Conservation (phyloP, 2,888 invertebrate genomes). For the Acleris cristana region DNA sequence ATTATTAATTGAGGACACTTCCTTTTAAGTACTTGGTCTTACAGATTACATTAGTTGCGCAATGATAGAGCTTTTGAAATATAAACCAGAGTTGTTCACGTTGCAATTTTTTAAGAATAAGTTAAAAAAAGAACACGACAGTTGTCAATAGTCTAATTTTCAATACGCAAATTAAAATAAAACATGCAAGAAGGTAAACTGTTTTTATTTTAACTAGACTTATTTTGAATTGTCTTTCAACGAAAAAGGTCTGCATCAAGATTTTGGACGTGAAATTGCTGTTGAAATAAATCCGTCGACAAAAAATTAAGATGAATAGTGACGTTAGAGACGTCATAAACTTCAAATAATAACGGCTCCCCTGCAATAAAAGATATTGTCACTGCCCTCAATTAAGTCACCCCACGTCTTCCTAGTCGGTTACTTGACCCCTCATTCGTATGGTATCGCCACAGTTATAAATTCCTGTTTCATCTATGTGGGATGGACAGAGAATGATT, state of each 20-base stretch:
- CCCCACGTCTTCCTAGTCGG: slow-evolving; percentile 11
- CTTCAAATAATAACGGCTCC: slow-evolving; percentile 3
- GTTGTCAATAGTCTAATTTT: not conserved
- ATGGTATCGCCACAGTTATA: slow-evolving; percentile 13
- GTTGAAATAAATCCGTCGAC: not conserved
- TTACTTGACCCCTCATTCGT: slow-evolving; percentile 26
- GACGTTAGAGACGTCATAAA: not conserved
- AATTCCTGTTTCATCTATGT: slow-evolving; percentile 4
- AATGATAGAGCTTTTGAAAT: slow-evolving; percentile 24
- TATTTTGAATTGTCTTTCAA: no score
- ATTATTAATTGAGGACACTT: slow-evolving; percentile 37
- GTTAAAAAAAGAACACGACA: not conserved
- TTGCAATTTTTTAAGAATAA: not conserved
- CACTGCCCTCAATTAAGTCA: slow-evolving; percentile 30
- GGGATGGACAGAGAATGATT: slow-evolving; percentile 7
- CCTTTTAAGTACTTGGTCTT: slow-evolving; percentile 25
- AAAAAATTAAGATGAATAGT: not conserved
- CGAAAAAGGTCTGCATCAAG: no score
- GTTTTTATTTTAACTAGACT: no score
- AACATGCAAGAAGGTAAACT: no score
- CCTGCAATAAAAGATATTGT: slow-evolving; percentile 26
- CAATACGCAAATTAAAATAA: no score
- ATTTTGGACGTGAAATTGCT: no score
- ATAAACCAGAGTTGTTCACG: slow-evolving; percentile 7
- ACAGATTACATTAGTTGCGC: slow-evolving; percentile 12